phyloP scores from a whole-genome alignment of 2,113 vertebrate genomes.

The Ranitomeya imitator region DNA sequence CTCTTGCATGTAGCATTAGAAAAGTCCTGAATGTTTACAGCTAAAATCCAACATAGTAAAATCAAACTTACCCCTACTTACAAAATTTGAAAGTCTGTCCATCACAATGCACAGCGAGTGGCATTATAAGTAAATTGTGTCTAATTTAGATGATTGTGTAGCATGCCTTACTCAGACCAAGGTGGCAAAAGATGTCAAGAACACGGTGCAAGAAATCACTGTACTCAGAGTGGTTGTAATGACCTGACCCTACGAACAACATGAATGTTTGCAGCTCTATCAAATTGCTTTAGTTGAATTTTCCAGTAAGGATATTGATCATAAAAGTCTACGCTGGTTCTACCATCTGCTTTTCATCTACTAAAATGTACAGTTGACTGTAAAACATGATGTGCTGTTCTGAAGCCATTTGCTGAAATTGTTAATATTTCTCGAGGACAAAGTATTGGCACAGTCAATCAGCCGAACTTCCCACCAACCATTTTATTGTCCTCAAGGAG shows the following conservation, averaged over 20 bases:
- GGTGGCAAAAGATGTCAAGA: constrained; percentile 27
- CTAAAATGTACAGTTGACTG: constrained; percentile 37
- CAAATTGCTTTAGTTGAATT: constrained; percentile 28
- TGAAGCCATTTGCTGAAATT: constrained; percentile 38
- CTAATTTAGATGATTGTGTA: background rate
- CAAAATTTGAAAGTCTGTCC: background rate
- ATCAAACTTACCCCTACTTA: background rate
- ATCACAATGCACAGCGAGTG: background rate
- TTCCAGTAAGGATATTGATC: constrained; percentile 45
- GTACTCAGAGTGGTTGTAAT: constrained; percentile 38
- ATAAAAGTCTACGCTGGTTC: constrained; percentile 42
- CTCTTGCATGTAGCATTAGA: background rate
- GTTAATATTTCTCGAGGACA: constrained; percentile 17
- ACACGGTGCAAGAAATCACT: constrained; percentile 13
- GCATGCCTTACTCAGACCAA: background rate
- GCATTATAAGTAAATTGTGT: background rate
- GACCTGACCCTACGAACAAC: constrained; percentile 44
- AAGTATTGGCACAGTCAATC: constrained; percentile 22
- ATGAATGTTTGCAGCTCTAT: constrained; percentile 46
- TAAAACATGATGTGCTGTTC: constrained; percentile 46
- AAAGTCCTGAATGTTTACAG: background rate
- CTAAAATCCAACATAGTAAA: background rate
- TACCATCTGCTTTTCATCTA: constrained; percentile 44
- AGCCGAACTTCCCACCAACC: constrained; percentile 16
- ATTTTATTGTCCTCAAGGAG: constrained; percentile 33